Evolutionary conservation across 2,797 vertebrate species (phyloP).

Genomic region (Enteromius viviparus): DNA sequence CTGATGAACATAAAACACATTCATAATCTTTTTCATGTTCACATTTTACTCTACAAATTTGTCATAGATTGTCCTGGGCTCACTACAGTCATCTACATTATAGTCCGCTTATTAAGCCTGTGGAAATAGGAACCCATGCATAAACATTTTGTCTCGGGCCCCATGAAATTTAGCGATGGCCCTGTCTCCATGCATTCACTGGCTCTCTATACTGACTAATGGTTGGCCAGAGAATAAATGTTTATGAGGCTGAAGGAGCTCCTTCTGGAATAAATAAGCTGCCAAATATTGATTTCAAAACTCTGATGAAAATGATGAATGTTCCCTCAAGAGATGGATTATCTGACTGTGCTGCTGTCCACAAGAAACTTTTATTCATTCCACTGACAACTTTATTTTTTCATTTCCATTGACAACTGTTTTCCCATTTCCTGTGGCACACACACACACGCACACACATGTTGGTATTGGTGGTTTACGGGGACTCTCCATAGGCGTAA

Average conservation of each 20-base stretch:
- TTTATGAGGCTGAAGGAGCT: not conserved
- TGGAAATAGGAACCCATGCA: not conserved
- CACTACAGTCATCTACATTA: not conserved
- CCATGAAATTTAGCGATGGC: not conserved
- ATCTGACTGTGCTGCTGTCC: not conserved
- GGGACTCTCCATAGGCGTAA: too few relatives aligned
- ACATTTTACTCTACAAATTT: not conserved
- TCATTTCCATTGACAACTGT: not conserved
- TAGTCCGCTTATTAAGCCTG: not conserved
- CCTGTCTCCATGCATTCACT: not conserved
- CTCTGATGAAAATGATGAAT: conserved; percentile 22
- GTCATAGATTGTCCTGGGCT: not conserved
- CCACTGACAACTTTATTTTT: not conserved
- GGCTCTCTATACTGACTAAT: conserved; percentile 9
- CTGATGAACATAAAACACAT: not conserved
- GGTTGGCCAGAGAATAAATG: conserved; percentile 3
- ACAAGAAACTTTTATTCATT: conserved; percentile 14
- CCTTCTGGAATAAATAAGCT: conserved; percentile 17
- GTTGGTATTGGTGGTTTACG: too few relatives aligned
- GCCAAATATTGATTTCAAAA: conserved; percentile 35
- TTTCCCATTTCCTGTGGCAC: not conserved
- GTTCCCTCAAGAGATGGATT: conserved; percentile 17
- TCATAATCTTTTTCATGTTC: not conserved
- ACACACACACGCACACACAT: not conserved
- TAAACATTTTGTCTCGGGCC: not conserved